Conservation (phyloP, 2,113 vertebrate genomes). For the Zosterops japonicus region DNA sequence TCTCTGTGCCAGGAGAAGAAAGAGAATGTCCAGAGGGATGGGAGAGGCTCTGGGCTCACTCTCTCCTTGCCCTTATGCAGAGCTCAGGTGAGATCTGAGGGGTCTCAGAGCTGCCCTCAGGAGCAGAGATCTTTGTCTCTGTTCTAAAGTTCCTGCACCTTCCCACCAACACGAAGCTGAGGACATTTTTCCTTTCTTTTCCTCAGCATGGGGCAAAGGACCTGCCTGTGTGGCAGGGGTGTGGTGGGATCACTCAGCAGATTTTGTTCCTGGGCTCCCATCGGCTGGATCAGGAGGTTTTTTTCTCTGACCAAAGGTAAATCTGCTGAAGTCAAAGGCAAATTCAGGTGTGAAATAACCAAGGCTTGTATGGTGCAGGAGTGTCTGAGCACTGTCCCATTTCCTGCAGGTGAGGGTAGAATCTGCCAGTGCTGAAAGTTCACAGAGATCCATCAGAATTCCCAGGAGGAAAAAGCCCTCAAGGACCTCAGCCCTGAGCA, state of each 20-base stretch:
- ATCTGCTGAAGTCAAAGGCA: neutral
- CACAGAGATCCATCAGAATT: neutral
- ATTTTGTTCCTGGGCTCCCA: neutral
- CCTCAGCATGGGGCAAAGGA: neutral
- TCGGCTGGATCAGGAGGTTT: neutral
- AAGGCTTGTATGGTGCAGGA: too few relatives aligned
- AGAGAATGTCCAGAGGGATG: neutral
- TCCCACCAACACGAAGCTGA: accelerated
- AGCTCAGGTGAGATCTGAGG: neutral
- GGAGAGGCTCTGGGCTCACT: neutral
- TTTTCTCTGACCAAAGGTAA: neutral
- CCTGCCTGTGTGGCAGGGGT: neutral
- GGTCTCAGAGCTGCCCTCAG: neutral
- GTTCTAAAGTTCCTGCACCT: neutral
- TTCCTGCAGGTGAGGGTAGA: neutral
- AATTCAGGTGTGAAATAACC: neutral
- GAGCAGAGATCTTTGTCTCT: neutral
- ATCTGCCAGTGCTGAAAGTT: neutral
- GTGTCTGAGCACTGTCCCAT: neutral
- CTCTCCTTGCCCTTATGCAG: neutral
- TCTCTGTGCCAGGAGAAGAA: neutral
- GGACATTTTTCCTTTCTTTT: neutral
- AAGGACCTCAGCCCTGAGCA: neutral
- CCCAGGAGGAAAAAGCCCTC: neutral
- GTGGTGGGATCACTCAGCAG: neutral